phyloP scores from a whole-genome alignment of 1,140 invertebrate genomes.

The Caenorhabditis inopinata region DNA sequence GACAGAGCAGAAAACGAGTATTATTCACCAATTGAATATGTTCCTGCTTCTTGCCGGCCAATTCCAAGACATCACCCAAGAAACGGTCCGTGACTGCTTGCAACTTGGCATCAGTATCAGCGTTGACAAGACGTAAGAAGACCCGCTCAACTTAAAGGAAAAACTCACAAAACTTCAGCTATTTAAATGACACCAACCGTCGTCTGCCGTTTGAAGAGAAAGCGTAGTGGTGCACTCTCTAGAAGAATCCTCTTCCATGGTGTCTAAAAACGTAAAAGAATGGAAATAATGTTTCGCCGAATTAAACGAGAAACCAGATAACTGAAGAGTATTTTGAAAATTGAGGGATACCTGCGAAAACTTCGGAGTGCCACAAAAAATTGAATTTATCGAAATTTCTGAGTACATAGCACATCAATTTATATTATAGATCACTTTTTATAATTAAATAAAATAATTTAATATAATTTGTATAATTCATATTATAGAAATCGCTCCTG shows the following conservation, averaged over 20 bases:
- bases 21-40: background rate
- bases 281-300: background rate
- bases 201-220: background rate
- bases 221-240: background rate
- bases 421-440: no score
- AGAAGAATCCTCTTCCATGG: background rate
- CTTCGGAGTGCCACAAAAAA: no score
- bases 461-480: no score
- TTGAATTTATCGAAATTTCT: no score
- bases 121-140: background rate
- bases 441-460: no score
- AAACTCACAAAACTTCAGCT: background rate
- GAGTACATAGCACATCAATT: no score
- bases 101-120: conserved; percentile 12
- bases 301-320: background rate
- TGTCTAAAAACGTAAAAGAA: no score
- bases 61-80: background rate
- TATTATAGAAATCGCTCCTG: no score
- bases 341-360: no score
- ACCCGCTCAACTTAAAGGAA: conserved; percentile 31
- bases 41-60: background rate
- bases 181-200: background rate
- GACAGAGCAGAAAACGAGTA: no score
- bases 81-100: background rate
- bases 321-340: background rate